Conservation (phyloP, 2,797 vertebrate genomes). For the Potorous gilbertii region DNA sequence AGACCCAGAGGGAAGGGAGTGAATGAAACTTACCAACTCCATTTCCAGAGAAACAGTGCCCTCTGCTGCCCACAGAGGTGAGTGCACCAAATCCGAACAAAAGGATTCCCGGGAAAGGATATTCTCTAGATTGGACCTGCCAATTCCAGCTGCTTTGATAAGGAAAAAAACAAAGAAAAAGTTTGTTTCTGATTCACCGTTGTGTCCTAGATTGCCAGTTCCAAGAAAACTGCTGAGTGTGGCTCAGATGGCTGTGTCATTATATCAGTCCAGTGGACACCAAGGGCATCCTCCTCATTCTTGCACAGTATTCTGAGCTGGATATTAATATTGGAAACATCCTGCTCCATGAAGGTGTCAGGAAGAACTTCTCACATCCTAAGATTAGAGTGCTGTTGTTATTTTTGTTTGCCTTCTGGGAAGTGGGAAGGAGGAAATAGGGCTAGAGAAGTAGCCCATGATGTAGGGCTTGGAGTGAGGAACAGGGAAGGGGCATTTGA, state of each 20-base stretch:
- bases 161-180: neutral
- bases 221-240: neutral
- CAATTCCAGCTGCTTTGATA: neutral
- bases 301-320: neutral
- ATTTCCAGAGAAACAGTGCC: slow-evolving; percentile 73
- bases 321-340: neutral
- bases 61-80: neutral
- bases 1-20: slow-evolving; percentile 49
- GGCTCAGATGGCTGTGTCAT: neutral
- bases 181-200: neutral
- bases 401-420: neutral
- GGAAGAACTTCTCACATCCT: neutral
- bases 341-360: neutral
- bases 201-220: neutral
- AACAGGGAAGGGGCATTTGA: neutral
- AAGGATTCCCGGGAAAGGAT: slow-evolving; percentile 32
- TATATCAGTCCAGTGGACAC: neutral
- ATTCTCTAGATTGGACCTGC: neutral
- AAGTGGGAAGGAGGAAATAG: fast-evolving
- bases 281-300: neutral
- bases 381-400: neutral
- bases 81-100: slow-evolving; percentile 56
- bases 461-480: neutral
- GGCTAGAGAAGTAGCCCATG: neutral
- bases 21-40: slow-evolving; percentile 55